Conservation (phyloP, 1,140 invertebrate genomes). For the Cydia amplana region DNA sequence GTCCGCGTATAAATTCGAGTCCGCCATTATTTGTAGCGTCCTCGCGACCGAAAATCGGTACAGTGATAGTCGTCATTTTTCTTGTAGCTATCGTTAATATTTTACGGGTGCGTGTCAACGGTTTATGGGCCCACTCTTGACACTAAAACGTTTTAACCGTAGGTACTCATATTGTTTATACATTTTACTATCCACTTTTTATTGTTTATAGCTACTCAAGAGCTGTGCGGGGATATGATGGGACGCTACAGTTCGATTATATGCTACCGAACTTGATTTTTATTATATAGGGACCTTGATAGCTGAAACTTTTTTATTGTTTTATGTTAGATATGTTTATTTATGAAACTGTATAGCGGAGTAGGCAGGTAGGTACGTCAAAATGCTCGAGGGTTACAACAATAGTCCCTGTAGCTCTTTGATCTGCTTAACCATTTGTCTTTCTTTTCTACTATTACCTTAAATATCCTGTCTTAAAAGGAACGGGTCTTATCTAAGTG, state of each 20-base stretch:
- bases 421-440: conserved; percentile 19
- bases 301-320: conserved; percentile 42
- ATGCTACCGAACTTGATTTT: conserved; percentile 62
- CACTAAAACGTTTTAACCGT: conserved; percentile 76
- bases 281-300: conserved; percentile 58
- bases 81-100: conserved; percentile 77
- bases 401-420: conserved; percentile 14
- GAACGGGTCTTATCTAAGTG: conserved; percentile 53
- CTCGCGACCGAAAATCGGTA: conserved; percentile 74
- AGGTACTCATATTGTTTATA: conserved; percentile 74
- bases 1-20: conserved; percentile 74
- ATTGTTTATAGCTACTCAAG: conserved; percentile 69
- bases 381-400: conserved; percentile 14
- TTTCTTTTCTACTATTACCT: conserved; percentile 15
- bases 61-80: conserved; percentile 77
- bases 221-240: conserved; percentile 62
- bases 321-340: conserved; percentile 27
- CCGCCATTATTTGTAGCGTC: conserved; percentile 75
- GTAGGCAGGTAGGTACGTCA: no score
- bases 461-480: conserved; percentile 28
- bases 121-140: conserved; percentile 76
- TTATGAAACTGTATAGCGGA: conserved; percentile 24
- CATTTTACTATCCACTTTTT: conserved; percentile 75
- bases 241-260: conserved; percentile 61
- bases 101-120: conserved; percentile 76